Conservation (phyloP, 1,140 invertebrate species). For the Caenorhabditis remanei region DNA sequence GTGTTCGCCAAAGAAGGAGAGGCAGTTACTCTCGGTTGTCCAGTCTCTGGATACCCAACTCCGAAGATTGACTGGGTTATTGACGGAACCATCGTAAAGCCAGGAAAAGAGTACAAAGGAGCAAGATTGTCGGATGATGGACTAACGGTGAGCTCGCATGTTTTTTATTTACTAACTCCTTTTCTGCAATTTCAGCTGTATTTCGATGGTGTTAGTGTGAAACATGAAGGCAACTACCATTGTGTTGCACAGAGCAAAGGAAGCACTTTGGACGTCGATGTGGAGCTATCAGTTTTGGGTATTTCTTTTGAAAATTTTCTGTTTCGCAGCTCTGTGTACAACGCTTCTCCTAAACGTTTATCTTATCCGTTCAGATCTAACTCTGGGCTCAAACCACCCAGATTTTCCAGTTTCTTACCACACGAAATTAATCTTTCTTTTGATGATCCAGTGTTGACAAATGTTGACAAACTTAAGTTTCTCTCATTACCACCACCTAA, state of each 20-base stretch:
- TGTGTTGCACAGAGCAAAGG: slow-evolving; percentile 72
- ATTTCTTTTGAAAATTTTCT: slow-evolving; percentile 39
- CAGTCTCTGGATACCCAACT: slow-evolving; percentile 68
- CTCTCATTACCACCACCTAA: slow-evolving; percentile 8
- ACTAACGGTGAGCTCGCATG: slow-evolving; percentile 61
- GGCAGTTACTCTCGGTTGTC: slow-evolving; percentile 70
- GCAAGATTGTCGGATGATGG: slow-evolving; percentile 66
- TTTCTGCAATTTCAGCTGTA: slow-evolving; percentile 59
- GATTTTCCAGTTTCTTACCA: slow-evolving; percentile 9
- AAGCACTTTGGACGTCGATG: slow-evolving; percentile 71
- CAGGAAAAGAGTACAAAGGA: slow-evolving; percentile 60
- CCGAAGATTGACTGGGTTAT: slow-evolving; percentile 70
- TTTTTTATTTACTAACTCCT: neutral
- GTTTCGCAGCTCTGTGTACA: slow-evolving; percentile 15
- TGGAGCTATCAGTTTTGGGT: slow-evolving; percentile 70
- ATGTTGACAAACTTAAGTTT: slow-evolving; percentile 9
- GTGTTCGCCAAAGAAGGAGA: slow-evolving; percentile 68
- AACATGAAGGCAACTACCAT: slow-evolving; percentile 55
- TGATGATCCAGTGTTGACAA: neutral
- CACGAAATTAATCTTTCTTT: slow-evolving; percentile 10
- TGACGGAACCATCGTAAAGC: slow-evolving; percentile 65
- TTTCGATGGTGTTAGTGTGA: slow-evolving; percentile 67
- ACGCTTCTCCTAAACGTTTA: slow-evolving; percentile 28
- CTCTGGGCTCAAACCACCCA: slow-evolving; percentile 14
- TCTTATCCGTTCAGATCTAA: slow-evolving; percentile 3